Percentiles rank a stretch among this genome's conserved stretches.
phyloP scores from a whole-genome alignment of 2,888 invertebrate genomes.

The Pardosa pseudoannulata region DNA sequence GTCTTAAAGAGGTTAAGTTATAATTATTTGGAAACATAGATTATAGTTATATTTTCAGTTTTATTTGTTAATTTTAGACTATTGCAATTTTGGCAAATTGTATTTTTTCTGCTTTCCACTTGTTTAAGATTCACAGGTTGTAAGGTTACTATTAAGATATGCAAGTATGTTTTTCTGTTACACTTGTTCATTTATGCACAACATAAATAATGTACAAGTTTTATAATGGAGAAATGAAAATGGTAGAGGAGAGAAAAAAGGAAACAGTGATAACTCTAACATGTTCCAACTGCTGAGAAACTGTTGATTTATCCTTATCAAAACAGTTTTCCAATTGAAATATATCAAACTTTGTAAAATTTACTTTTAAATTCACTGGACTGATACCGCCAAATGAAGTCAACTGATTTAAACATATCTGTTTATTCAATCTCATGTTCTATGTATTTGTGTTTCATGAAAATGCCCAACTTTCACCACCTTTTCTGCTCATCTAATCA shows the following conservation, averaged over 20 bases:
- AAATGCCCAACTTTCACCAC: neutral
- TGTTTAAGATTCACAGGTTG: too few species aligned
- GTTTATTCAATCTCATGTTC: neutral
- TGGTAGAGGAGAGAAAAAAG: too few species aligned
- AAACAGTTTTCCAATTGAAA: neutral
- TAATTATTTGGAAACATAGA: too few species aligned
- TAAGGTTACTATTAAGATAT: too few species aligned
- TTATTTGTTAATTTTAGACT: too few species aligned
- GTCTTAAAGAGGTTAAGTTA: too few species aligned
- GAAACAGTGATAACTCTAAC: neutral
- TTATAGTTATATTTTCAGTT: too few species aligned
- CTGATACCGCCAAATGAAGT: neutral
- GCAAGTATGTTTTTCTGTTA: too few species aligned
- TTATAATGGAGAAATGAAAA: neutral
- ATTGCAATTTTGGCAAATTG: too few species aligned
- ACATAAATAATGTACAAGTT: neutral
- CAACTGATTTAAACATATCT: neutral
- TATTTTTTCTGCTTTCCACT: too few species aligned
- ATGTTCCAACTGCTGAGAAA: neutral
- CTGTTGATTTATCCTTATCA: neutral
- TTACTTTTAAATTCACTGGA: neutral
- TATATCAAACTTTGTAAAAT: neutral
- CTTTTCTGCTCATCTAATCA: neutral
- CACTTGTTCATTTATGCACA: constrained; percentile 7
- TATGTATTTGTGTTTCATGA: neutral